A percentile compares a stretch with the other conserved stretches of the same genome.
Conservation (phyloP, 2,888 invertebrate genomes). For the Ormyrus thymus region DNA sequence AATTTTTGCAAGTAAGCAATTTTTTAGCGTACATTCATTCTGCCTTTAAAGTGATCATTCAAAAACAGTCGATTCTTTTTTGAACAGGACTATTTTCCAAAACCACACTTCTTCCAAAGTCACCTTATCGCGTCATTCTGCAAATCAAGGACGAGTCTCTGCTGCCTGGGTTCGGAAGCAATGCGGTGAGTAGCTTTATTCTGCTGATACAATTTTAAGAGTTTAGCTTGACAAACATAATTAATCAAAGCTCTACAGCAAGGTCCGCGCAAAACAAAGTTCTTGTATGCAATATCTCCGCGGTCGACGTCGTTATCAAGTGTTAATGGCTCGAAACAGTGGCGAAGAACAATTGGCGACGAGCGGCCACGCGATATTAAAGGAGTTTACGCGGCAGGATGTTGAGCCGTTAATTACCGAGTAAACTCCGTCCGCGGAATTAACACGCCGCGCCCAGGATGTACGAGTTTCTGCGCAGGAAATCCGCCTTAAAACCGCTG, state of each 20-base stretch:
- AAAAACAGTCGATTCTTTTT: background rate
- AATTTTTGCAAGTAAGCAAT: conserved; percentile 66
- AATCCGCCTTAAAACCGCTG: conserved; percentile 8
- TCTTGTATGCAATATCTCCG: background rate
- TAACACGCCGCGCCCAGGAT: conserved; percentile 32
- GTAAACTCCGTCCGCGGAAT: conserved; percentile 9
- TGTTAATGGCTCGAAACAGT: background rate
- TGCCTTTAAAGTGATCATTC: too few species aligned
- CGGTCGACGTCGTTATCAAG: background rate
- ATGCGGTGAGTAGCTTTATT: conserved; percentile 73
- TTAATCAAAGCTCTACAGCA: background rate
- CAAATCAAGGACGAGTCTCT: conserved; percentile 77
- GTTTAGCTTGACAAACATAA: background rate
- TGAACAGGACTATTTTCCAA: conserved; percentile 66
- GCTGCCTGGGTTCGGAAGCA: conserved; percentile 70
- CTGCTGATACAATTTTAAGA: background rate
- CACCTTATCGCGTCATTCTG: conserved; percentile 76
- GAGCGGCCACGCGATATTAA: background rate
- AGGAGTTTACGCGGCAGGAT: conserved; percentile 13
- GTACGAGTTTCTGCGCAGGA: conserved; percentile 7
- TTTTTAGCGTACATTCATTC: conserved; percentile 8
- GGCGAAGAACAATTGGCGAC: background rate
- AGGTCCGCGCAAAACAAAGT: too few species aligned
- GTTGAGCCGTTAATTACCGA: conserved; percentile 25
- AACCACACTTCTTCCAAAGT: conserved; percentile 70